Percentiles rank a stretch among this genome's conserved stretches.
Conservation (phyloP, 2,113 vertebrate species). For the Lanius collurio region DNA sequence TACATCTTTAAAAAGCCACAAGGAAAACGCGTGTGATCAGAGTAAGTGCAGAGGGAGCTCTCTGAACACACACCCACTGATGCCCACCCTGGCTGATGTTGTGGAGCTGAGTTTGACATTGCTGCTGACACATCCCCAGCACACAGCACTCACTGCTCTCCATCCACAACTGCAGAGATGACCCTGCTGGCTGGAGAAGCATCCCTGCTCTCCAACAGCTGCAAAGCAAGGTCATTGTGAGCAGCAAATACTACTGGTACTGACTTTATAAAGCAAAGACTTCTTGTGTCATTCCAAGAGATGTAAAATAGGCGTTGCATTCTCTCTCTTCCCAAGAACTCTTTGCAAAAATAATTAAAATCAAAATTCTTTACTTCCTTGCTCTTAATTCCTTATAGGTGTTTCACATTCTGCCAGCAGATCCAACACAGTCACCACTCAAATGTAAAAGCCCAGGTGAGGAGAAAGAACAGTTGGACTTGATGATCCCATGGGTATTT, state of each 20-base stretch:
- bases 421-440: not conserved
- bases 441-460: not conserved
- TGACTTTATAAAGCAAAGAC: not conserved
- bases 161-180: not conserved
- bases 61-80: not conserved
- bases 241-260: not conserved
- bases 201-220: not conserved
- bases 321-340: not conserved
- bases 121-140: not conserved
- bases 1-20: not conserved
- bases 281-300: not conserved
- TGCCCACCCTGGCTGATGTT: not conserved
- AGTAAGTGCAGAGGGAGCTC: not conserved
- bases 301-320: not conserved
- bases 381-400: not conserved
- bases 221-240: not conserved
- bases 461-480: not conserved
- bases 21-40: accelerated
- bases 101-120: not conserved
- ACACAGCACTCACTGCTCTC: not conserved
- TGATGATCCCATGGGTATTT: not conserved
- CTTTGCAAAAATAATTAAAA: not conserved
- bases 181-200: not conserved
- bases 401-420: not conserved
- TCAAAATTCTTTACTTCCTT: not conserved